Conservation (phyloP, 2,797 vertebrate genomes). For the Alosa sapidissima region DNA sequence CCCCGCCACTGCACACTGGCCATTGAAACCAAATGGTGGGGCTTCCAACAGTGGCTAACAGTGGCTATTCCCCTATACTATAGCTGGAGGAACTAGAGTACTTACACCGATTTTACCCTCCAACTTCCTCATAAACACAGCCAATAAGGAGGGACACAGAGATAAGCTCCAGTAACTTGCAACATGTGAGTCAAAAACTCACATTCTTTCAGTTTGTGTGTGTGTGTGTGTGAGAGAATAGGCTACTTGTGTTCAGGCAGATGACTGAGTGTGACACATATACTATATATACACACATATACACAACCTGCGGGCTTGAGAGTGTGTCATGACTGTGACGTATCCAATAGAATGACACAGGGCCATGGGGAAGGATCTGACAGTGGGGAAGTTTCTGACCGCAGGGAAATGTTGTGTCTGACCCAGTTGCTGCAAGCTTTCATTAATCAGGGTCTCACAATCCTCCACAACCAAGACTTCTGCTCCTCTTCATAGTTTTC, state of each 20-base stretch:
- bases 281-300: background rate
- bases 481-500: too few relatives aligned
- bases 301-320: background rate
- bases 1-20: too few relatives aligned
- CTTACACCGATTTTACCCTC: too few relatives aligned
- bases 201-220: background rate
- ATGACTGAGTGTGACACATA: background rate
- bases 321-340: background rate
- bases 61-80: too few relatives aligned
- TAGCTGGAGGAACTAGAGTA: too few relatives aligned
- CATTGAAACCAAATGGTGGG: too few relatives aligned
- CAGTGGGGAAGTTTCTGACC: background rate
- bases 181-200: background rate
- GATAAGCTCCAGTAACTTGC: background rate
- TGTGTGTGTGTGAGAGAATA: background rate
- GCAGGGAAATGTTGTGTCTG: too few relatives aligned
- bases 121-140: too few relatives aligned
- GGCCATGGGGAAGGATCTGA: background rate
- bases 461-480: too few relatives aligned
- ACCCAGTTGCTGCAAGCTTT: background rate
- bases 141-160: too few relatives aligned
- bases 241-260: background rate
- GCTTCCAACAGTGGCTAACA: too few relatives aligned
- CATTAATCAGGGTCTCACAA: background rate
- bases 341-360: background rate